Evolutionary conservation across 1,140 invertebrate species (phyloP).

Genomic region (Episyrphus balteatus): DNA sequence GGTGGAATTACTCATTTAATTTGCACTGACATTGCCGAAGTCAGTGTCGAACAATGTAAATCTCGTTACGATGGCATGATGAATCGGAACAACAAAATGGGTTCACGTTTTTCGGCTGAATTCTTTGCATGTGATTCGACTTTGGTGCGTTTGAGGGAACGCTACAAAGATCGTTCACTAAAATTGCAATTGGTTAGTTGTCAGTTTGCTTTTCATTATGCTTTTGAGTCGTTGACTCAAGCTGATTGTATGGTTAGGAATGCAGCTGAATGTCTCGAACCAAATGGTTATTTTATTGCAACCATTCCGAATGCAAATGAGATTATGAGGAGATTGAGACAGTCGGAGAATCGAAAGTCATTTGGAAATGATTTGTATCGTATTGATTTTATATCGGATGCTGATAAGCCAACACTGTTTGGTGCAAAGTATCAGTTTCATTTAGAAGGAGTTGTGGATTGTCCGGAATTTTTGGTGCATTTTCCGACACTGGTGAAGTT

Average conservation of each 20-base stretch:
- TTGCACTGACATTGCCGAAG: conserved; percentile 87
- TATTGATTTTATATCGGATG: conserved; percentile 67
- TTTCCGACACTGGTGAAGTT: conserved; percentile 77
- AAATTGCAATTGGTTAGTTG: conserved; percentile 86
- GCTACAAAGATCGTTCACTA: conserved; percentile 60
- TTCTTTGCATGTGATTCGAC: conserved; percentile 89
- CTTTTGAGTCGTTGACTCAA: conserved; percentile 86
- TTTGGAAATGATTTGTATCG: conserved; percentile 85
- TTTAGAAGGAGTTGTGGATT: conserved; percentile 91
- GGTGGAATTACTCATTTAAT: conserved; percentile 74
- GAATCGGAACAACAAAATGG: conserved; percentile 23
- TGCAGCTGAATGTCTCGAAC: conserved; percentile 73
- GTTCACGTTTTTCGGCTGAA: conserved; percentile 65
- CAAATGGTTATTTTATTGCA: conserved; percentile 92
- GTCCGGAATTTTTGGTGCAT: conserved; percentile 96
- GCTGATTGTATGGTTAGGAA: conserved; percentile 89
- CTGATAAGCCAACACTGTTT: conserved; percentile 69
- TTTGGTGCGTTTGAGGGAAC: conserved; percentile 62
- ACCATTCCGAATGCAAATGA: conserved; percentile 90
- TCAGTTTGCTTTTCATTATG: conserved; percentile 96
- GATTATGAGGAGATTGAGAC: conserved; percentile 53
- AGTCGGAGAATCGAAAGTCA: conserved; percentile 46
- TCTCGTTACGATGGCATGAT: conserved; percentile 52
- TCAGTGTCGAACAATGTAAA: conserved; percentile 81
- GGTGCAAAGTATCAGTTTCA: conserved; percentile 95